Evolutionary conservation across 2,888 invertebrate genomes (phyloP), one percentile per base, ranked within the genome.

Genomic region (Drosophila longiperda): DNA sequence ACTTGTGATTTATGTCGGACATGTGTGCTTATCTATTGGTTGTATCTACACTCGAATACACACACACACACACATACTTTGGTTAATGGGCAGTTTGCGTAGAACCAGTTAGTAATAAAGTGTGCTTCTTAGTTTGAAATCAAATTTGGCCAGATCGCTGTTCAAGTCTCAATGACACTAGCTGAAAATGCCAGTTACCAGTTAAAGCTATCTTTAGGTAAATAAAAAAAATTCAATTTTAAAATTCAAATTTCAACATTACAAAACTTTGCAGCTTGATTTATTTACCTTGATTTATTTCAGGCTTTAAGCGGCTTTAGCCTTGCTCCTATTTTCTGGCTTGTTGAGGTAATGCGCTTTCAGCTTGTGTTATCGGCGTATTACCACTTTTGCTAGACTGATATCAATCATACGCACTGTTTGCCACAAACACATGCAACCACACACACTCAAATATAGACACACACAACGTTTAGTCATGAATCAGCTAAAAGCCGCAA

Each of bases 401-500:
- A 86, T 86, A 86, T 86, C 85, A 86, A 86, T 86, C 85, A 86
- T 86, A 86, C 85, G 89, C 85, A 83, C 82, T 83, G 88, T 83
- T 74, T 87, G 80, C 82, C 59, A 59, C 60, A 68, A 62, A 69
- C 60, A 66, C 55, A 73, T 48, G 68, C 38, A 57, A 54, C 63
- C 64, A 65, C 64, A 65, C 45, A 74, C 53, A 67, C 45, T 23
- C 57, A 66, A 66, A n/a, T 36, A 38, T 29, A 63, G 34, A 74
- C 62, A 59, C 50, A 73, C 53, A 67, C 59, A 67, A 66, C 81
- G 71, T 74, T 88, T 86, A 85, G 88, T 77, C 80, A 86, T 88
- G 85, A 88, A 86, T 88, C 85, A 84, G 82, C 87, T 76, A 82
- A 86, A 84, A 88, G 80, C 80, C 79, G 70, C 61, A 66, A 70